A percentile compares a stretch with the other conserved stretches of the same genome.
Conservation (phyloP, 2,888 invertebrate species). For the Blastobasis lacticolella region DNA sequence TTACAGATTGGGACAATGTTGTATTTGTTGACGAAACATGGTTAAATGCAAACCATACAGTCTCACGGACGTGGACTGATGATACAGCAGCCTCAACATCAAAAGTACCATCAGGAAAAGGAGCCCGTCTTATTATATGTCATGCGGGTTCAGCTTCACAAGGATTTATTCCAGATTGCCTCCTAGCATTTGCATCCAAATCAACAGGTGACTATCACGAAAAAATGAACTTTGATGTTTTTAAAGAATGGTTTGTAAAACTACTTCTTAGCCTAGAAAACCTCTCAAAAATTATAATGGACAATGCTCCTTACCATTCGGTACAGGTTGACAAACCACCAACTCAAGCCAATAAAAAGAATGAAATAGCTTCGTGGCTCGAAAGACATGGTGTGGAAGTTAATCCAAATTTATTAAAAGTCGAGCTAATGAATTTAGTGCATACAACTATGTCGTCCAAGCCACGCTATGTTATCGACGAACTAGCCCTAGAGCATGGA, state of each 20-base stretch:
- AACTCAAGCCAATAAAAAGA: slow-evolving; percentile 1
- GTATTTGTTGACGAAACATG: slow-evolving; percentile 15
- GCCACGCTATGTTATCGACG: not conserved
- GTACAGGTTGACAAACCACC: slow-evolving; percentile 10
- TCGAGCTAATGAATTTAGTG: not conserved
- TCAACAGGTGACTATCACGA: slow-evolving; percentile 7
- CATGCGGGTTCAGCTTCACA: slow-evolving; percentile 2
- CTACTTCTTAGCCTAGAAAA: slow-evolving; percentile 1
- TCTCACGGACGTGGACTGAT: slow-evolving; percentile 10
- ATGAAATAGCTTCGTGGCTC: not conserved
- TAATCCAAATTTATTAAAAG: not conserved
- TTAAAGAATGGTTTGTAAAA: slow-evolving; percentile 5
- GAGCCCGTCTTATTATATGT: slow-evolving; percentile 4
- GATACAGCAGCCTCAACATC: slow-evolving; percentile 3
- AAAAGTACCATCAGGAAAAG: slow-evolving; percentile 4
- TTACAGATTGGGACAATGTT: slow-evolving; percentile 7
- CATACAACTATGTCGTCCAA: not conserved
- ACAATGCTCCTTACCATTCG: slow-evolving; percentile 17
- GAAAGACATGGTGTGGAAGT: not conserved
- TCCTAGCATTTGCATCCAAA: slow-evolving; percentile 12
- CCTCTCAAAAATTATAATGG: slow-evolving; percentile 10
- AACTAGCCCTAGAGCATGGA: not conserved
- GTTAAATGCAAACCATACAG: slow-evolving; percentile 14
- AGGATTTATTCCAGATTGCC: slow-evolving; percentile 6
- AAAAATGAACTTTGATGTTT: slow-evolving; percentile 5